Conservation (phyloP, 35 echinoderm and acorn worm species). For the Anneissia japonica region DNA sequence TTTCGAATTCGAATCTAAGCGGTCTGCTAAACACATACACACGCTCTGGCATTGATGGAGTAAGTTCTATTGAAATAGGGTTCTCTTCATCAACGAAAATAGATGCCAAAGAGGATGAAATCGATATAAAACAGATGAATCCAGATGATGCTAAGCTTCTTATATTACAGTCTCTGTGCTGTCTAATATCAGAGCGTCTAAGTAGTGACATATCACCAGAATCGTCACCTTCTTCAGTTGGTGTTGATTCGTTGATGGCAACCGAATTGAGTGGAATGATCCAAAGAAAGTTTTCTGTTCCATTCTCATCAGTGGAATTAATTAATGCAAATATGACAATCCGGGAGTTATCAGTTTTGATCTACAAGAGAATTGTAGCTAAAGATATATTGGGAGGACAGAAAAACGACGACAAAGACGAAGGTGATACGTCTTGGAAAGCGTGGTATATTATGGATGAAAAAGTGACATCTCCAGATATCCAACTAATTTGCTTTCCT, state of each 20-base stretch:
- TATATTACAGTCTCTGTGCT: constrained; percentile 1
- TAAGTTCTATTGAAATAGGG: constrained; percentile 34
- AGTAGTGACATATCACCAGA: constrained; percentile 18
- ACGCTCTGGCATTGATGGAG: constrained; percentile 12
- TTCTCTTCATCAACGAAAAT: constrained; percentile 2
- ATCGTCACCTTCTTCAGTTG: constrained; percentile 9
- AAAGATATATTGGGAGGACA: constrained; percentile 31
- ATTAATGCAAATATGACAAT: constrained; percentile 51
- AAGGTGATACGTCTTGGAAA: background rate
- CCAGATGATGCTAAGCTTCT: background rate
- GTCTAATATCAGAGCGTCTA: constrained; percentile 14
- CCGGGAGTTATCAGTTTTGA: background rate
- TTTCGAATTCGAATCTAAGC: constrained; percentile 26
- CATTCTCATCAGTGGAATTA: constrained; percentile 33
- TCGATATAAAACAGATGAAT: background rate
- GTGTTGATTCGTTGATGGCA: constrained; percentile 53
- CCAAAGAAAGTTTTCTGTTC: constrained; percentile 34
- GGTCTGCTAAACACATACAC: constrained; percentile 48
- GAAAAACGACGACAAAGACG: constrained; percentile 7
- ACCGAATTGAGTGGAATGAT: constrained; percentile 31
- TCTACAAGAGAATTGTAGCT: constrained; percentile 45
- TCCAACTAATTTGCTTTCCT: constrained; percentile 2
- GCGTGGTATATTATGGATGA: background rate
- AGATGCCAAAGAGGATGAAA: background rate
- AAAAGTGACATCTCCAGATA: background rate